Percentiles rank a stretch among this genome's conserved stretches.
Conservation (phyloP, 1,140 invertebrate genomes). For the Oscheius sp. region DNA sequence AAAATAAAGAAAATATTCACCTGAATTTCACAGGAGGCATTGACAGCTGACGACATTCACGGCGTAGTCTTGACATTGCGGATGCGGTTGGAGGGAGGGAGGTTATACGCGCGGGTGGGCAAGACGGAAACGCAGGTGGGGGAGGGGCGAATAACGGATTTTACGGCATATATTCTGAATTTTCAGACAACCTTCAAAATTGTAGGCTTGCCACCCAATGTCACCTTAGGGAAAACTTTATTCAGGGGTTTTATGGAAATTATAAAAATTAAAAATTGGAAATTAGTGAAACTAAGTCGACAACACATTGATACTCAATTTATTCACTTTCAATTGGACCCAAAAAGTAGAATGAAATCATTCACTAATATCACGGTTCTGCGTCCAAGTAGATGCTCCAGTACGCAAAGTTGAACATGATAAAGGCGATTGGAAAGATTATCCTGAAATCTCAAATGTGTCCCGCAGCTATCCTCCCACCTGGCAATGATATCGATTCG, state of each 20-base stretch:
- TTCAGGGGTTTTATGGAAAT: too few relatives aligned
- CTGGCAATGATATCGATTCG: slow-evolving; percentile 60
- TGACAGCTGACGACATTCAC: neutral
- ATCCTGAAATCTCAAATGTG: slow-evolving; percentile 57
- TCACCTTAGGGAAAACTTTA: too few relatives aligned
- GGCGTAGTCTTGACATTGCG: neutral
- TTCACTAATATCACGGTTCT: slow-evolving; percentile 64
- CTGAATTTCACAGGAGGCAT: neutral
- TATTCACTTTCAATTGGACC: too few relatives aligned
- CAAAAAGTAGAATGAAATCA: neutral
- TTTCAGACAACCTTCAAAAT: too few relatives aligned
- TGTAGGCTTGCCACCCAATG: too few relatives aligned
- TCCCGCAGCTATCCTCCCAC: slow-evolving; percentile 15
- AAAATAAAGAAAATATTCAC: neutral
- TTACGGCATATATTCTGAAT: too few relatives aligned
- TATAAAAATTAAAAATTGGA: too few relatives aligned
- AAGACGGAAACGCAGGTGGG: neutral
- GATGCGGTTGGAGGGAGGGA: neutral
- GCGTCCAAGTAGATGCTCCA: slow-evolving; percentile 75
- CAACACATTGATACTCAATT: too few relatives aligned
- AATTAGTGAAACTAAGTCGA: too few relatives aligned
- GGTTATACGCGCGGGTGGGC: neutral
- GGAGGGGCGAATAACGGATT: too few relatives aligned
- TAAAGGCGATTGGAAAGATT: slow-evolving; percentile 65
- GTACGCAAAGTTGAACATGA: slow-evolving; percentile 88